Evolutionary conservation across 2,113 vertebrate genomes (phyloP).

Genomic region (Platysternon megacephalum): DNA sequence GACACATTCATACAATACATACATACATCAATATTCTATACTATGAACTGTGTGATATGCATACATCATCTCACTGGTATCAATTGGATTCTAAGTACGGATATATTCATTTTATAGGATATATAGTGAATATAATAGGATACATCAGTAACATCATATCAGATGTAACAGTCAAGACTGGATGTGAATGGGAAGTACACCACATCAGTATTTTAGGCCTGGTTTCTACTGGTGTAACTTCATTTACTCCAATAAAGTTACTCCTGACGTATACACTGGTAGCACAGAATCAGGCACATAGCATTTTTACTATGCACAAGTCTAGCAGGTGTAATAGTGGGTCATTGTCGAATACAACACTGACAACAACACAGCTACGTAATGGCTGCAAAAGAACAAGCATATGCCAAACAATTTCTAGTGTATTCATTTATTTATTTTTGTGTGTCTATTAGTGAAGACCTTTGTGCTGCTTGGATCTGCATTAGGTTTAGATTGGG

Average conservation of each 20-base stretch:
- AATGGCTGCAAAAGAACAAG: background rate
- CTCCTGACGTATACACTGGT: fast-evolving
- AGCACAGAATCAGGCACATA: fast-evolving
- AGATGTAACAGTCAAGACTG: background rate
- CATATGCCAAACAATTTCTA: background rate
- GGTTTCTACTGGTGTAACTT: background rate
- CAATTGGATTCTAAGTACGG: background rate
- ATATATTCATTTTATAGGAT: background rate
- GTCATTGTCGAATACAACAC: background rate
- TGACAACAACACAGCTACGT: background rate
- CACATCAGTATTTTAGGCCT: background rate
- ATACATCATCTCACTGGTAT: background rate
- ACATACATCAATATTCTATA: background rate
- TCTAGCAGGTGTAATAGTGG: background rate
- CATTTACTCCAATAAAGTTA: background rate
- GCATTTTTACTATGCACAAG: background rate
- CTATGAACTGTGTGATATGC: too few species aligned
- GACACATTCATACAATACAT: background rate
- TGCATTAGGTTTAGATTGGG: background rate
- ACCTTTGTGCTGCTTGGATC: background rate
- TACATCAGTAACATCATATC: background rate
- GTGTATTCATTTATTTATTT: background rate
- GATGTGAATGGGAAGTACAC: background rate
- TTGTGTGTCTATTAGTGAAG: background rate
- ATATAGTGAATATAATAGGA: background rate